Base-by-base conservation (phyloP, 2,797 vertebrate species). In the Rhodeus uyekii region DNA sequence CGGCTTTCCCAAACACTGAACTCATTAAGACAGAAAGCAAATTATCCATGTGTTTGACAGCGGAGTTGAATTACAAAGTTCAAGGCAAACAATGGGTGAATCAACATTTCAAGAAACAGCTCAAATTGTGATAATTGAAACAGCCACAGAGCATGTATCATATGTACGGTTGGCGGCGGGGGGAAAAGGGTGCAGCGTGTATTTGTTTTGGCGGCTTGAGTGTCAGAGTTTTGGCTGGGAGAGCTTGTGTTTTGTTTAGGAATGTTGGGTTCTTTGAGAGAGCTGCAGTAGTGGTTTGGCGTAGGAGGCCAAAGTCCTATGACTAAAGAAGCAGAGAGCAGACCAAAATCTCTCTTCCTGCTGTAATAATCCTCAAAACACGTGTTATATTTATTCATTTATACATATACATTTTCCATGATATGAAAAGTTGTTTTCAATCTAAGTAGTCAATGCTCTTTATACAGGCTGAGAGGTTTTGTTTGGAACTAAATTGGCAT, bases 1-100 rank as follows among this genome's bases (percentile, higher is more conserved):
- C 87, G 84, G 60, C 76, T 90, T 88, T 73, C 85, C 81, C 76
- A 73, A 86, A 79, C 84, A 84, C 84, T 80, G 85, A 85, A 65
- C 79, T 88, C 87, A 65, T 82, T 76, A 82, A 16, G 69, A 86
- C 81, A 80, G 81, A 84, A 68, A 60, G 67, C n/a, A 67, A 71
- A 64, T 85, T 81, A 85, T 85, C 81, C 76, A 8, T 39, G 27
- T 36, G 73, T 69, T 67, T 83, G 82, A 84, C 71, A 71, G 80
- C 38, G 12, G 61, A 58, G 67, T 42, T 61, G 72, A n/a, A 38
- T 78, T 73, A 81, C 65, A 58, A 60, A 76, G 84, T 76, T 83
- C 81, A 83, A 77, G 67, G 73, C 55, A 38, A 76, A 85, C 76
- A 85, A 69, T 65, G 76, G 73, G 61, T 48, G 46, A 78, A 76